phyloP scores from a whole-genome alignment of 2,888 invertebrate genomes.

The Agrochola lota region DNA sequence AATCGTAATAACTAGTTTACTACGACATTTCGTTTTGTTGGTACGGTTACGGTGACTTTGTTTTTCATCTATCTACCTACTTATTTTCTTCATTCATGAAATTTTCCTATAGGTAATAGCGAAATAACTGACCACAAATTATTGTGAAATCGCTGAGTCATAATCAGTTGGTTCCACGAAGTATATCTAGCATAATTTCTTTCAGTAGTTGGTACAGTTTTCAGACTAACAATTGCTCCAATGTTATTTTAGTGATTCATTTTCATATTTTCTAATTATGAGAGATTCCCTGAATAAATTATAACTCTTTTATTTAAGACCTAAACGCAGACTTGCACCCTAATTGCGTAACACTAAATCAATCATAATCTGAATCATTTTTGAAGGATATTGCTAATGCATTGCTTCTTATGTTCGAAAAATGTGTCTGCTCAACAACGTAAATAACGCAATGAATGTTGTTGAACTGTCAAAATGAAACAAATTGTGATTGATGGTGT shows the following conservation, averaged over 20 bases:
- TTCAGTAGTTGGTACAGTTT: slow-evolving; percentile 1
- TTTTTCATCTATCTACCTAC: neutral
- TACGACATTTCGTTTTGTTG: neutral
- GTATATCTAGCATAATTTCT: neutral
- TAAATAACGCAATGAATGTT: no score
- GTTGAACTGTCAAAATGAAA: no score
- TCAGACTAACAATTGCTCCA: neutral
- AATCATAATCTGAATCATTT: no score
- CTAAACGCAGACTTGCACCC: no score
- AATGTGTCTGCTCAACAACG: no score
- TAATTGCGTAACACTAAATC: no score
- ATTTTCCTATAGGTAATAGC: neutral
- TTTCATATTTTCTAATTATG: slow-evolving; percentile 18
- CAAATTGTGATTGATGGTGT: no score
- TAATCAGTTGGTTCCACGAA: slow-evolving; percentile 26
- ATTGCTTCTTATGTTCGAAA: no score
- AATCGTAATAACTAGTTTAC: neutral
- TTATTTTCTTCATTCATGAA: neutral
- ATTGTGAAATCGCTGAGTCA: slow-evolving; percentile 33
- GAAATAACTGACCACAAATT: slow-evolving; percentile 18
- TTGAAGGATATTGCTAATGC: no score
- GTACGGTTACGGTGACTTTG: neutral
- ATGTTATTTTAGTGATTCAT: slow-evolving; percentile 9
- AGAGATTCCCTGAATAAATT: neutral
- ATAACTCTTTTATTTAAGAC: neutral